Evolutionary conservation across 2,113 vertebrate genomes (phyloP), one percentile per base, ranked within the genome.

Genomic region (Peromyscus californicus): DNA sequence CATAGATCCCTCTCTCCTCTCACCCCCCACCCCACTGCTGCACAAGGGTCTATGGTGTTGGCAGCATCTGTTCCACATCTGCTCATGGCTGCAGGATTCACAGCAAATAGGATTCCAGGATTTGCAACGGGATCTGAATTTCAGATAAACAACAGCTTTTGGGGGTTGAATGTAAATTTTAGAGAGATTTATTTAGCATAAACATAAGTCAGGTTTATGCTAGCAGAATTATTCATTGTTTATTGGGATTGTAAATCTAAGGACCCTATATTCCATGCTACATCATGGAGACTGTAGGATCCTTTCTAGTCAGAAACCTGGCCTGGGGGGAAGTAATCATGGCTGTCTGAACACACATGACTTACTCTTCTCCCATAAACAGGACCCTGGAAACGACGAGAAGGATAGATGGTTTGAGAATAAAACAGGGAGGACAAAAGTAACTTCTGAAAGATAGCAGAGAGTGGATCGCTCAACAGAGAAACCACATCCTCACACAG

Each of bases 141-240:
- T 48, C 61, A 83, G 78, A 94, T 67, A 65, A 93, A 89, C 45
- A 86, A 54, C 15, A 31, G 51, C 17, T n/a, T 92, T 59, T 33
- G 39, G 33, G 19, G 48, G 76, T 70, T 61, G 51, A 72, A 89
- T 65, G 42, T 72, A 88, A 94, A 89, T 70, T 84, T 65, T 59
- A 78, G 31, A 89, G 82, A 85, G 84, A 85, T 70, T 88, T 57
- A 83, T 13, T 83, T 51, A 84, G 39, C 45, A 45, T 85, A 97
- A 94, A 61, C 39, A 61, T 2, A 86, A 67, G 39, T 70, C 82
- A 42, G 86, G 76, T 85, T 91, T 85, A 93, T 12, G 31, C 36
- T 74, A 84, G 94, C 39, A 90, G 24, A 69, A 75, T 80, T 63
- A 84, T 15, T 33, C 72, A 42, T 17, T 79, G 70, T 82, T 96